Base-by-base conservation (phyloP, 2,888 invertebrate species). In the Aphodius sticticus region DNA sequence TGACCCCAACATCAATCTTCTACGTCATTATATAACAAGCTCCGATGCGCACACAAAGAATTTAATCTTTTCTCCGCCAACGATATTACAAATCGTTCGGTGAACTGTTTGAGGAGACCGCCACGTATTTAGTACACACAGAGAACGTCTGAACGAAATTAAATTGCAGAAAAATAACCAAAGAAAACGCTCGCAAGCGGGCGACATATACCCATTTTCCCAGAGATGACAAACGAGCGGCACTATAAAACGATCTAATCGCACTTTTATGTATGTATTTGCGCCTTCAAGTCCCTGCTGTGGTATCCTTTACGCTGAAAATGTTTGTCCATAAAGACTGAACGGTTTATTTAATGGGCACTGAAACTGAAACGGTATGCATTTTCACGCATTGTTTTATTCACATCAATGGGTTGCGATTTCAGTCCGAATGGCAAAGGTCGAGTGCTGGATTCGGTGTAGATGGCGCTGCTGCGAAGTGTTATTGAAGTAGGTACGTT, bases 401-500 rank as follows among this genome's bases (percentile, higher is more conserved):
- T 53, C 12, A 53, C 53, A 53, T 53, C 53, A 9, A 53, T 7
- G 12, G 53, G 53, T 12, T 53, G 53, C 53, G 53, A 53, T 53
- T 53, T 53, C 53, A 7, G 53, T 53, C 53, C 53, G 53, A 53
- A 53, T 7, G 53, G 9, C 53, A 53, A 53, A 53, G 53, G 53
- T 53, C 53, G 53, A 53, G 53, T 53, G 53, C 9, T 53, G 53
- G 53, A 5, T 53, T 53, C 53, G 53, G 9, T 12, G 53, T 53
- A 53, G 53, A 53, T 53, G 53, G 53, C 53, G 53, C 53, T 53
- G 53, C 53, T 53, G 53, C 35, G 26, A 74, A 78, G 69, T 74
- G 36, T 53, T 69, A 78, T 75, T 38, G 38, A 78, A 74, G 75
- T 53, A 53, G 53, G 53, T 75, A 74, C 78, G 69, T 78, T 78